Evolutionary conservation across 2,113 vertebrate genomes (phyloP).

Genomic region (Oxyruncus cristatus): DNA sequence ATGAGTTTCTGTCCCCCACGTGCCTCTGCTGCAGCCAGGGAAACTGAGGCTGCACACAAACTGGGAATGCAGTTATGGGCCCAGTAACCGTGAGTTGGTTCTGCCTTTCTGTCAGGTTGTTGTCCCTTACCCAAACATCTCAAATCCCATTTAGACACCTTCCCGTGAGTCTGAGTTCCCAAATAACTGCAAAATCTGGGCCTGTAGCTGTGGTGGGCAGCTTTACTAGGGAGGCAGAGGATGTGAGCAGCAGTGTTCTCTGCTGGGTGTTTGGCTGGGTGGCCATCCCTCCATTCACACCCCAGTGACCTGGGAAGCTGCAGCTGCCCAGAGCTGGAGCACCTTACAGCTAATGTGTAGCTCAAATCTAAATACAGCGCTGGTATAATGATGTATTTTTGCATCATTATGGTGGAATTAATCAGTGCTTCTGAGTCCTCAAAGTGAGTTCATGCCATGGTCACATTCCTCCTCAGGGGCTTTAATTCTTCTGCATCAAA

Average conservation of each 20-base stretch:
- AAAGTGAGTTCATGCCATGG: neutral
- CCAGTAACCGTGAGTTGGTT: neutral
- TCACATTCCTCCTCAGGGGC: neutral
- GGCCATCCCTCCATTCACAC: neutral
- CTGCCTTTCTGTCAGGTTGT: neutral
- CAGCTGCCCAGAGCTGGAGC: neutral
- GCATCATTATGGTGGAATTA: neutral
- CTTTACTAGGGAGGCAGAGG: neutral
- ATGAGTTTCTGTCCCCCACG: fast-evolving
- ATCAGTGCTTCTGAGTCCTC: neutral
- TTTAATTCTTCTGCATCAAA: neutral
- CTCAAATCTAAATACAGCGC: neutral
- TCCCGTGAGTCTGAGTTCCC: neutral
- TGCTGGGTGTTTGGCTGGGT: fast-evolving
- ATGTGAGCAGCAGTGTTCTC: neutral
- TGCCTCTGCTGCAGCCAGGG: neutral
- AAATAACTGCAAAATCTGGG: neutral
- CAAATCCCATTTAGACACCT: neutral
- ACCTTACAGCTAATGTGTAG: neutral
- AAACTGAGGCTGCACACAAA: neutral
- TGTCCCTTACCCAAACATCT: neutral
- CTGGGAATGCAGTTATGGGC: neutral
- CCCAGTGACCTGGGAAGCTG: neutral
- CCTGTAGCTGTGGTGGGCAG: neutral
- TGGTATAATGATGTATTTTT: neutral